phyloP scores from a whole-genome alignment of 2,797 vertebrate species.

The Malacoctenus gilli region DNA sequence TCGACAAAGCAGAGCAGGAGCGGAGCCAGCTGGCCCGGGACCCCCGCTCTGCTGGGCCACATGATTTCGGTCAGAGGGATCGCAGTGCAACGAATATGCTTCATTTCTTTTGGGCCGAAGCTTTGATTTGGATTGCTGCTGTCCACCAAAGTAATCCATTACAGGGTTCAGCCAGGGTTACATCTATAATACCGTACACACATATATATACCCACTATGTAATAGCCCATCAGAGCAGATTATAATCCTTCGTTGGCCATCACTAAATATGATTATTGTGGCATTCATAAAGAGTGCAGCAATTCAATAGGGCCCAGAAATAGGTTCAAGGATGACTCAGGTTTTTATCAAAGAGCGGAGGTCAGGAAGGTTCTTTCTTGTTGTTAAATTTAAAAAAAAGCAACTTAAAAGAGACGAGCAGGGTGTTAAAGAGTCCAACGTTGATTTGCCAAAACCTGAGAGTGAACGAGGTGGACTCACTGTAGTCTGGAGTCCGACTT shows the following conservation, averaged over 20 bases:
- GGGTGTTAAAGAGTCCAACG: no score
- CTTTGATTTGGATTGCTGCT: conserved; percentile 11
- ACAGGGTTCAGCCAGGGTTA: conserved; percentile 13
- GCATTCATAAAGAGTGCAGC: conserved; percentile 8
- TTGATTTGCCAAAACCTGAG: no score
- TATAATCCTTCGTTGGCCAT: conserved; percentile 26
- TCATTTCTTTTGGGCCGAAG: conserved; percentile 4
- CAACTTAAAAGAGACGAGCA: no score
- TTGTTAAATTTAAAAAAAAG: no score
- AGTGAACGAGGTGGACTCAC: no score
- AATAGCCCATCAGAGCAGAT: conserved; percentile 27
- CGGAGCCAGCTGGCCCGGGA: conserved; percentile 49
- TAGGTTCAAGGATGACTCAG: neutral
- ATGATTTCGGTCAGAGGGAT: conserved; percentile 57
- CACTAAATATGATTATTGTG: conserved; percentile 15
- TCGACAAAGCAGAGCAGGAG: conserved; percentile 24
- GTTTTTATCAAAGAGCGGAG: neutral
- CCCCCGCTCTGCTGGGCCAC: conserved; percentile 25
- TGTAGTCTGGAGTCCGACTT: no score
- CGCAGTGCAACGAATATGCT: conserved; percentile 27
- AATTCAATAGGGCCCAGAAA: conserved; percentile 7
- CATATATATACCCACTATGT: neutral
- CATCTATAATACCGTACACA: conserved; percentile 9
- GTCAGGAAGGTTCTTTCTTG: neutral
- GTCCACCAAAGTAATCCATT: conserved; percentile 26